Evolutionary conservation across 2,113 vertebrate species (phyloP).

Genomic region (Mungos mungo): DNA sequence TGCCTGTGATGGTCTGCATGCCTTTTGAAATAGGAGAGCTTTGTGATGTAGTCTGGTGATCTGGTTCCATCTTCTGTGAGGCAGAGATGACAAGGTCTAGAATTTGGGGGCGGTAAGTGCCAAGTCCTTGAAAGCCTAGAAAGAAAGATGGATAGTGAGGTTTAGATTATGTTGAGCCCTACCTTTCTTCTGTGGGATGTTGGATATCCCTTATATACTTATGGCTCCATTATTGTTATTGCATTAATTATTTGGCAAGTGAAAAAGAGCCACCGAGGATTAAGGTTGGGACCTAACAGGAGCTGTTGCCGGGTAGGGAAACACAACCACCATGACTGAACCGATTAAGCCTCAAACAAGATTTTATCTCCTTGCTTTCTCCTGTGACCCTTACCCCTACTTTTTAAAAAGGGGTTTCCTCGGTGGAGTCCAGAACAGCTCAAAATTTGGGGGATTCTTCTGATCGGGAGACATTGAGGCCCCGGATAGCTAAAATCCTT

Average conservation of each 20-base stretch:
- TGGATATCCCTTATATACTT: slow-evolving; percentile 49
- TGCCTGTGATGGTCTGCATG: background rate
- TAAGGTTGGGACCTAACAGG: slow-evolving; percentile 27
- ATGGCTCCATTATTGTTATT: slow-evolving; percentile 69
- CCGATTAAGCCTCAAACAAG: background rate
- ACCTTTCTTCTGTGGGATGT: slow-evolving; percentile 53
- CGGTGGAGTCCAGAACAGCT: background rate
- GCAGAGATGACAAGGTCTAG: slow-evolving; percentile 40
- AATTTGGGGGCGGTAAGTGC: slow-evolving; percentile 37
- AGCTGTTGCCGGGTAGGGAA: slow-evolving; percentile 69
- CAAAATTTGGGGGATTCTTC: background rate
- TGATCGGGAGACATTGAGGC: background rate
- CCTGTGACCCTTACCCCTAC: background rate
- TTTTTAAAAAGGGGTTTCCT: background rate
- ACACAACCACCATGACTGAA: background rate
- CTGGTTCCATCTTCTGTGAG: slow-evolving; percentile 58
- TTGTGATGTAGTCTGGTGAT: slow-evolving; percentile 65
- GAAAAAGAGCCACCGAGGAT: slow-evolving; percentile 49
- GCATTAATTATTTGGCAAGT: slow-evolving; percentile 67
- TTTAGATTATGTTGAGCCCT: slow-evolving; percentile 63
- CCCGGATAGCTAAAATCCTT: background rate
- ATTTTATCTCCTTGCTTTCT: background rate
- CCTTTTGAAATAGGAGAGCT: slow-evolving; percentile 40
- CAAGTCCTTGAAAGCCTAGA: slow-evolving; percentile 25
- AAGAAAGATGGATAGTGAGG: slow-evolving; percentile 32